A percentile compares a stretch with the other conserved stretches of the same genome.
These are phyloP conservation scores for Neostethus bicornis DNA, from an alignment of 2,797 vertebrate genomes.

Conservation along the genomic window DNA sequence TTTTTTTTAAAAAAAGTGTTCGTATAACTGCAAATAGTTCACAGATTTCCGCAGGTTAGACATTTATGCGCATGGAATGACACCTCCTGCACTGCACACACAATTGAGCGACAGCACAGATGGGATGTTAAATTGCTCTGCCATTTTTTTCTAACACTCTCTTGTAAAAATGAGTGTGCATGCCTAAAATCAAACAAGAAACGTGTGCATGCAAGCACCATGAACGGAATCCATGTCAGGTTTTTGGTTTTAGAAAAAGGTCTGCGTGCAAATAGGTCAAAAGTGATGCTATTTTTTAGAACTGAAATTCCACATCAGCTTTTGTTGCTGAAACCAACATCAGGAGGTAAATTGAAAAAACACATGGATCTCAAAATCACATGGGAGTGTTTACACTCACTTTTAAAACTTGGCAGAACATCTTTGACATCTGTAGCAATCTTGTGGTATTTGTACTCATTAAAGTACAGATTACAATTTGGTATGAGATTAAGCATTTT, in stretches of 20 bases:
- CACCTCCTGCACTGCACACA: slow-evolving; percentile 6
- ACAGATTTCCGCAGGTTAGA: slow-evolving; percentile 13
- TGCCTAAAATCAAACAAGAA: slow-evolving; percentile 22
- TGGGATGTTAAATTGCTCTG: slow-evolving; percentile 13
- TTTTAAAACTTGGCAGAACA: slow-evolving; percentile 37
- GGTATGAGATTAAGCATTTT: slow-evolving; percentile 35
- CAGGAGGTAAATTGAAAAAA: slow-evolving; percentile 37
- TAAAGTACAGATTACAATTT: slow-evolving; percentile 22
- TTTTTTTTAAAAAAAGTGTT: slow-evolving; percentile 23
- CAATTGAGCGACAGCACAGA: slow-evolving; percentile 10
- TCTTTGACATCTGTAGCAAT: slow-evolving; percentile 38
- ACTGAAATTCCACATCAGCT: slow-evolving; percentile 1
- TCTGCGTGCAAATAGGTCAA: slow-evolving; percentile 42
- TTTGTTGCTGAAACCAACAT: slow-evolving; percentile 45
- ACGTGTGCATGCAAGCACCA: slow-evolving; percentile 9
- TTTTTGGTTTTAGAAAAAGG: slow-evolving; percentile 11
- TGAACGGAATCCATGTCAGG: slow-evolving; percentile 7
- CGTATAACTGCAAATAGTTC: slow-evolving; percentile 11
- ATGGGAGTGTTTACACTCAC: slow-evolving; percentile 40
- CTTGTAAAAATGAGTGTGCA: slow-evolving; percentile 5
- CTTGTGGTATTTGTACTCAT: slow-evolving; percentile 24
- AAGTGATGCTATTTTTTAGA: slow-evolving; percentile 45
- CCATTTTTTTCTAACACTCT: slow-evolving; percentile 11
- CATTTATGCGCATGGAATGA: slow-evolving; percentile 9
- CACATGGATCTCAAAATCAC: slow-evolving; percentile 26